Conservation (phyloP, 2,113 vertebrate genomes). For the Apteryx owenii region DNA sequence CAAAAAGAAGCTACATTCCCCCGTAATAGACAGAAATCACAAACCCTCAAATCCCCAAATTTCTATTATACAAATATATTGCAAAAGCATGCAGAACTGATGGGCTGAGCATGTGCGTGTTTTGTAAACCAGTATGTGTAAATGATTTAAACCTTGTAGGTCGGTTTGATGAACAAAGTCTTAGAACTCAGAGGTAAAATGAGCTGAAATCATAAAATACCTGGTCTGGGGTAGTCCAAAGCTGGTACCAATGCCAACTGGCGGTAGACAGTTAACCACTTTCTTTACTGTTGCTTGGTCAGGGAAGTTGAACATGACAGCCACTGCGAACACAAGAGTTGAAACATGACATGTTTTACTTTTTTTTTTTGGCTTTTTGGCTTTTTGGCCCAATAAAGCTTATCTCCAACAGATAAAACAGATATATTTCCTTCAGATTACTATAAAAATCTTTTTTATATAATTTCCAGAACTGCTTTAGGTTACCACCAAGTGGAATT, state of each 20-base stretch:
- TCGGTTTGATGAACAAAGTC: background rate
- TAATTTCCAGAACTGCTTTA: background rate
- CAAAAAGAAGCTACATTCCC: background rate
- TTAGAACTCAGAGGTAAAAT: background rate
- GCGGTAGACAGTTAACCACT: slow-evolving; percentile 93
- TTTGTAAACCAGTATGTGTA: background rate
- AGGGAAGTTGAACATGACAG: slow-evolving; percentile 98
- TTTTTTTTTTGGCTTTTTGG: background rate
- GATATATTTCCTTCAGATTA: background rate
- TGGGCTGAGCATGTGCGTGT: background rate
- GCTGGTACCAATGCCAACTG: slow-evolving; percentile 95
- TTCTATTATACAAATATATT: background rate
- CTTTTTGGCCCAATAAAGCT: background rate
- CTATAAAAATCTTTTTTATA: background rate
- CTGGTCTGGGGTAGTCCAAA: slow-evolving; percentile 96
- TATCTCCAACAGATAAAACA: background rate
- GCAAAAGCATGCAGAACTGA: background rate
- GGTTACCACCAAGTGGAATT: background rate
- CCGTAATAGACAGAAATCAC: background rate
- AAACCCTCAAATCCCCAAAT: background rate
- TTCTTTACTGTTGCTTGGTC: slow-evolving; percentile 93
- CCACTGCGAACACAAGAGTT: slow-evolving; percentile 79
- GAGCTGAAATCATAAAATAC: slow-evolving; percentile 67
- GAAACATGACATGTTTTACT: background rate
- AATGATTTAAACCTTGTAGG: background rate